Conservation (phyloP, 2,797 vertebrate genomes). For the Crocodylus rhombifer region DNA sequence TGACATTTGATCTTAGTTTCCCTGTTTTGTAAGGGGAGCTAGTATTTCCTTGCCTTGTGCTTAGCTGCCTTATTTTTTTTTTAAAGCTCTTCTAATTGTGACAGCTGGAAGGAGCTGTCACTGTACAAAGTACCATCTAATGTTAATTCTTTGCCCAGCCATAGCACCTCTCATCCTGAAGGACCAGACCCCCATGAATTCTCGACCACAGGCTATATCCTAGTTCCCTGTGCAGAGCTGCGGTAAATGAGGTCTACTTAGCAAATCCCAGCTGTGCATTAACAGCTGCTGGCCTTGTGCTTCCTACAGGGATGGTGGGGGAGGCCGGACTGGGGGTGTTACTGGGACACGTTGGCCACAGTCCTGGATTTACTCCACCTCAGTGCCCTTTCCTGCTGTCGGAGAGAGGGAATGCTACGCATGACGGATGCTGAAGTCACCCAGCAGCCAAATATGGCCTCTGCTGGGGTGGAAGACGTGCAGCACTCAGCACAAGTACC, state of each 20-base stretch:
- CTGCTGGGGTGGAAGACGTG: background rate
- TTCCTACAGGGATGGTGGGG: conserved; percentile 36
- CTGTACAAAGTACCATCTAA: background rate
- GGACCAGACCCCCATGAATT: conserved; percentile 33
- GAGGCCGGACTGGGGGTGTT: conserved; percentile 24
- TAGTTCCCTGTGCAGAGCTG: background rate
- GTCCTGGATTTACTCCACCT: conserved; percentile 13
- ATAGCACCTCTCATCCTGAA: conserved; percentile 37
- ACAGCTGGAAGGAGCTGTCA: conserved; percentile 17
- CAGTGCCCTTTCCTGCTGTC: conserved; percentile 15
- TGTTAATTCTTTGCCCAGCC: conserved; percentile 39
- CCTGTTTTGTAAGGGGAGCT: no score
- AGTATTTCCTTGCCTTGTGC: no score
- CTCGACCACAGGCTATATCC: background rate
- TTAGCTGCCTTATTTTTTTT: no score
- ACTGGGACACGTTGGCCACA: background rate
- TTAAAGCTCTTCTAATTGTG: background rate
- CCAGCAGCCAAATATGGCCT: background rate
- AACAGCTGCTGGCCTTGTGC: conserved; percentile 67
- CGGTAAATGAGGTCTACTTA: conserved; percentile 1
- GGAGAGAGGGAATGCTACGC: background rate
- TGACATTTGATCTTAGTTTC: background rate
- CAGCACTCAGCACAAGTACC: background rate
- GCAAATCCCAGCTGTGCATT: conserved; percentile 57
- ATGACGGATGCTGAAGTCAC: background rate